These are phyloP conservation scores for Onychomys leucogaster DNA, from an alignment of 2,797 vertebrate genomes.

Conservation along the genomic window DNA sequence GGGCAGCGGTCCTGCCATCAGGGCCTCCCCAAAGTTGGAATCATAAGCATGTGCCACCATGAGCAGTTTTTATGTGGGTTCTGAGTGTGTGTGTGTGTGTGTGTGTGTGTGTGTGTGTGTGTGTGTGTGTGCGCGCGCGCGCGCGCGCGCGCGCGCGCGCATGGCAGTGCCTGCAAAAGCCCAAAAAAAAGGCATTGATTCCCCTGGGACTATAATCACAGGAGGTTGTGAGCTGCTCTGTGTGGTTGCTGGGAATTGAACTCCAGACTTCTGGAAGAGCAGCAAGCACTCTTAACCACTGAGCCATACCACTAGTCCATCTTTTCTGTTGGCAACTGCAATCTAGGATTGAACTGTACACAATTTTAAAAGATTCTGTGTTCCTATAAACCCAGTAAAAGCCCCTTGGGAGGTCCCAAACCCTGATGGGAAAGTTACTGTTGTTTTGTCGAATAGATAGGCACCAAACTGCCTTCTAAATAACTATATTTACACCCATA, in stretches of 20 bases:
- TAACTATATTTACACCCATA: background rate
- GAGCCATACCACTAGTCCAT: background rate
- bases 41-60: background rate
- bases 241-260: background rate
- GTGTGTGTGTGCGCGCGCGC: too few relatives aligned
- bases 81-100: too few relatives aligned
- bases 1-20: background rate
- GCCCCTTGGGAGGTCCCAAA: background rate
- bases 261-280: background rate
- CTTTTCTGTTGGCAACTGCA: background rate
- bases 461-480: background rate
- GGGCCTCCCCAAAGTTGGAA: background rate
- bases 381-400: background rate
- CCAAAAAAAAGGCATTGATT: background rate
- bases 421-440: background rate
- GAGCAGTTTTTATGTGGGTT: background rate
- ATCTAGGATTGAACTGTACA: background rate
- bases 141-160: too few relatives aligned
- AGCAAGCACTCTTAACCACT: background rate
- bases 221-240: background rate
- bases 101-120: too few relatives aligned
- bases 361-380: background rate
- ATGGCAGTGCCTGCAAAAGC: too few relatives aligned
- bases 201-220: background rate
- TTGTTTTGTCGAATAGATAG: background rate